These are phyloP conservation scores for Eretmocerus hayati DNA, from an alignment of 2,888 invertebrate species.

Conservation along the genomic window DNA sequence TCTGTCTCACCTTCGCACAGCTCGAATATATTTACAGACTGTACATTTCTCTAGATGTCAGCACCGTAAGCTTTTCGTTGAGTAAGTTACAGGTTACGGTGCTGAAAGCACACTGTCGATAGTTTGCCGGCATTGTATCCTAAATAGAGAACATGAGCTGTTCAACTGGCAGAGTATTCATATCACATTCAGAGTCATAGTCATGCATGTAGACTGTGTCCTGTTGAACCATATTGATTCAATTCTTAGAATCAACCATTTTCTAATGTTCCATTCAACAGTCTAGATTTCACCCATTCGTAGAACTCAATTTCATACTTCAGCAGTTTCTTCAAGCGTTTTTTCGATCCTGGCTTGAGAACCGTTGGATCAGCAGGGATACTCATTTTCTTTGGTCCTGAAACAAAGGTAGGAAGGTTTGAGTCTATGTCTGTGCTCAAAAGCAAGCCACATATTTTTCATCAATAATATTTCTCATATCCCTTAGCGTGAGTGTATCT, in stretches of 20 bases:
- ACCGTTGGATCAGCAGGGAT: background rate
- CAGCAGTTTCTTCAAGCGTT: constrained; percentile 40
- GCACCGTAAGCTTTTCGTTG: constrained; percentile 4
- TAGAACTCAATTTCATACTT: constrained; percentile 54
- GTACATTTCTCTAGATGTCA: too few species aligned
- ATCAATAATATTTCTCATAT: too few species aligned
- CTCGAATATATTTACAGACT: too few species aligned
- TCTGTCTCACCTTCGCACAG: too few species aligned
- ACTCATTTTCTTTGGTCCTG: constrained; percentile 45
- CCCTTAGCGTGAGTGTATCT: too few species aligned
- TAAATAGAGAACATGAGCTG: too few species aligned
- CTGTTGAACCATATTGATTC: background rate
- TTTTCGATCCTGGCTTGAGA: constrained; percentile 25
- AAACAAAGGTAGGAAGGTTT: too few species aligned
- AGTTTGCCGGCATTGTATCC: too few species aligned
- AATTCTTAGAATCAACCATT: constrained; percentile 25
- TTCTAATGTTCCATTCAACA: constrained; percentile 38
- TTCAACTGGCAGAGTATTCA: background rate
- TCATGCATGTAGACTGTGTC: background rate
- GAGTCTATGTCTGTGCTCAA: too few species aligned
- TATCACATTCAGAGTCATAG: constrained; percentile 10
- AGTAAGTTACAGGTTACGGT: too few species aligned
- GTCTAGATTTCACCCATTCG: constrained; percentile 51
- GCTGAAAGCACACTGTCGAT: too few species aligned
- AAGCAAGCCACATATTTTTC: too few species aligned